Conservation (phyloP, 2,113 vertebrate species). For the Megaceryle torquata region DNA sequence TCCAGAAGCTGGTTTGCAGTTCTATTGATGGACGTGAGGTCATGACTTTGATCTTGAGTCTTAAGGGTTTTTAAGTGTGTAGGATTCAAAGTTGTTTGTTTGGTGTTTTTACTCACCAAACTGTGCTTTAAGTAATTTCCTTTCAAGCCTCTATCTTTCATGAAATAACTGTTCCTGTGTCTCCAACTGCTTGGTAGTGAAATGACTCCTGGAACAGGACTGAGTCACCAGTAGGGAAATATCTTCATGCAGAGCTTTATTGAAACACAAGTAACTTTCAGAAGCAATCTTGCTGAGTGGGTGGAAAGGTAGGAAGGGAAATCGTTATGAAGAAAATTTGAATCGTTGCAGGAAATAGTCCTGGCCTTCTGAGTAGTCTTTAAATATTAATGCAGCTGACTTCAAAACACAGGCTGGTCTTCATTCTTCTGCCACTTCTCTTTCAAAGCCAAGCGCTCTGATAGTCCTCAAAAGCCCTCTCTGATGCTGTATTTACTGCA, state of each 20-base stretch:
- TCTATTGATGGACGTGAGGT: neutral
- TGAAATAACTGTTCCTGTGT: neutral
- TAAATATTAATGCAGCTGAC: neutral
- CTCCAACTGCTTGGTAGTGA: neutral
- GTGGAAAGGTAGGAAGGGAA: constrained; percentile 34
- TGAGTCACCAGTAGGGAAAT: constrained; percentile 26
- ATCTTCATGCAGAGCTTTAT: neutral
- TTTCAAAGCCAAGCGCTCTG: neutral
- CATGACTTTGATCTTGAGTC: neutral
- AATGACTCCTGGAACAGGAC: neutral
- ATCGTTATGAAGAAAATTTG: neutral
- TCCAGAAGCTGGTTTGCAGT: neutral
- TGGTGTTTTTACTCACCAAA: neutral
- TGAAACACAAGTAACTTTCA: neutral
- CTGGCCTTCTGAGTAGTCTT: neutral
- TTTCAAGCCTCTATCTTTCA: neutral
- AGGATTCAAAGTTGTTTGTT: neutral
- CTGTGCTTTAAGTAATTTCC: neutral
- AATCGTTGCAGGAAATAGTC: neutral
- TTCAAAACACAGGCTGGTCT: neutral
- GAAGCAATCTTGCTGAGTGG: constrained; percentile 18
- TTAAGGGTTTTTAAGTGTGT: neutral
- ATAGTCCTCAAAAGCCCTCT: neutral
- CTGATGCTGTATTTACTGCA: neutral
- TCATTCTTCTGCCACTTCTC: neutral